Percentiles rank a stretch among this genome's conserved stretches.
These are phyloP conservation scores for Ectropis grisescens DNA, from an alignment of 1,140 invertebrate species.

Conservation along the genomic window DNA sequence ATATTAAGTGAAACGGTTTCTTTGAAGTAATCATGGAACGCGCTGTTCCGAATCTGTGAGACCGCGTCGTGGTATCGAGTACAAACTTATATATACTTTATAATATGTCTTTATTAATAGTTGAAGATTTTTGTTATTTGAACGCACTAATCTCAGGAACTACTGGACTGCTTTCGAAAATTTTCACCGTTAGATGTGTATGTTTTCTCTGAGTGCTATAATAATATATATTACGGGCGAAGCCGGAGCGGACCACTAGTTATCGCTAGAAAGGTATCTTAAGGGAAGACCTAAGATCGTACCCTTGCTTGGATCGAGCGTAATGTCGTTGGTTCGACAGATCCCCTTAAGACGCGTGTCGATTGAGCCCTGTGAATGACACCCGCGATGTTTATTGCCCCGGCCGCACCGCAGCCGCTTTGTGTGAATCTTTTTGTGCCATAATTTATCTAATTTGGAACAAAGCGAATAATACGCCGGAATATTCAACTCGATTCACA, in stretches of 20 bases:
- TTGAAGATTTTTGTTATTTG: too few species aligned
- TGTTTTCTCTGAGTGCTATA: not conserved
- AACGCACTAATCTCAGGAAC: too few species aligned
- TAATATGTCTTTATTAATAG: too few species aligned
- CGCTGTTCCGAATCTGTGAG: too few species aligned
- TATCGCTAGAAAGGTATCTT: not conserved
- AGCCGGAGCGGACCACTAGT: not conserved
- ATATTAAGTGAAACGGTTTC: too few species aligned
- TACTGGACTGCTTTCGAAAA: too few species aligned
- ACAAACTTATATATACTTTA: too few species aligned
- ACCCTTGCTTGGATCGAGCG: too few species aligned
- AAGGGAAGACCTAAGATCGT: too few species aligned
- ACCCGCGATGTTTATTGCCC: constrained; percentile 41
- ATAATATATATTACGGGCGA: not conserved
- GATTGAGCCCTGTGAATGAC: constrained; percentile 43
- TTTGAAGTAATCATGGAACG: too few species aligned
- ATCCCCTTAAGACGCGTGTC: constrained; percentile 27
- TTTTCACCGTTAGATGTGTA: too few species aligned
- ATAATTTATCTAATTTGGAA: constrained; percentile 51
- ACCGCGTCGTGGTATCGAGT: too few species aligned
- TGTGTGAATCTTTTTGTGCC: constrained; percentile 36
- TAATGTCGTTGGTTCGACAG: constrained; percentile 6
- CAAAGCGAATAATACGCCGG: constrained; percentile 28
- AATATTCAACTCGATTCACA: constrained; percentile 13
- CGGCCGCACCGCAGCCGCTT: constrained; percentile 18